Conservation (phyloP, 2,888 invertebrate species). For the Pogonocherus hispidulus region DNA sequence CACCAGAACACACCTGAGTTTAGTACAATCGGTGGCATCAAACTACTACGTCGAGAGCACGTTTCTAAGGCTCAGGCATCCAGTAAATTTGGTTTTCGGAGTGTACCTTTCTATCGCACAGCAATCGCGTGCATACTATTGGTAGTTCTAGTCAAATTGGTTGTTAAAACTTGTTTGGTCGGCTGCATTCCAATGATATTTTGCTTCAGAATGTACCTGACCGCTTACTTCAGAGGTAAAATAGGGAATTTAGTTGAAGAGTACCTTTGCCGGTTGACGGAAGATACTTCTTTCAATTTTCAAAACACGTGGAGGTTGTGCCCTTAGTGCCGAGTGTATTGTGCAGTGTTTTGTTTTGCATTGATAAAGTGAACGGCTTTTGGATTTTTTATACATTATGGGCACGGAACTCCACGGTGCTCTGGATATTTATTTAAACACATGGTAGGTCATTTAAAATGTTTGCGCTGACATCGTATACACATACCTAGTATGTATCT, state of each 20-base stretch:
- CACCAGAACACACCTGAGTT: conserved; percentile 70
- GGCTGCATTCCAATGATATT: conserved; percentile 67
- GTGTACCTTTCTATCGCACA: conserved; percentile 62
- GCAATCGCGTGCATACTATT: conserved; percentile 46
- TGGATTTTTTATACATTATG: conserved; percentile 50
- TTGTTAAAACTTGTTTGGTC: conserved; percentile 53
- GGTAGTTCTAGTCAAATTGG: conserved; percentile 44
- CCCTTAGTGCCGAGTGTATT: conserved; percentile 51
- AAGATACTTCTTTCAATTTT: conserved; percentile 53
- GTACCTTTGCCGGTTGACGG: conserved; percentile 64
- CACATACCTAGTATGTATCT: conserved; percentile 4
- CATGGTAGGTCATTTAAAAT: conserved; percentile 57
- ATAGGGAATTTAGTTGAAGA: conserved; percentile 66
- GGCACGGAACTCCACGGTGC: conserved; percentile 48
- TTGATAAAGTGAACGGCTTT: conserved; percentile 47
- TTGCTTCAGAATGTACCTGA: conserved; percentile 68
- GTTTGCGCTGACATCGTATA: conserved; percentile 14
- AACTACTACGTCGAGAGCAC: conserved; percentile 47
- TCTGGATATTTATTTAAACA: conserved; percentile 62
- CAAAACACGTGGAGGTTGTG: conserved; percentile 63
- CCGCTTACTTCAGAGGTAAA: conserved; percentile 66
- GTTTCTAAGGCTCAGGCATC: conserved; percentile 42
- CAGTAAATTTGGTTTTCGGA: conserved; percentile 53
- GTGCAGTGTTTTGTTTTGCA: conserved; percentile 55
- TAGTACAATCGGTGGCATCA: conserved; percentile 61